Evolutionary conservation across 2,113 vertebrate genomes (phyloP).

Genomic region (Cervus canadensis): DNA sequence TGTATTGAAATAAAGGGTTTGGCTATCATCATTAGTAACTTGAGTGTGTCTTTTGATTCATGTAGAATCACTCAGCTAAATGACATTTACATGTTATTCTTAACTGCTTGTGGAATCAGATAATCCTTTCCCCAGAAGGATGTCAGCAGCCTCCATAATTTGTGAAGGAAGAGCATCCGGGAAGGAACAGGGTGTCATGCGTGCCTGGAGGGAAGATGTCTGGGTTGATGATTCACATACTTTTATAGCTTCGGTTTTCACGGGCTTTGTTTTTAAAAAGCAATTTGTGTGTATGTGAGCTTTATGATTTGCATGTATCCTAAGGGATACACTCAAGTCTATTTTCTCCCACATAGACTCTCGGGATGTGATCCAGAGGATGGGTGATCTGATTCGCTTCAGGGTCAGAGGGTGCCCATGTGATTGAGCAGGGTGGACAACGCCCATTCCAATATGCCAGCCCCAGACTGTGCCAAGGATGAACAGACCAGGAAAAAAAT

Average conservation of each 20-base stretch:
- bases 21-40: constrained; percentile 40
- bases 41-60: constrained; percentile 57
- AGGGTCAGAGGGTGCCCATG: not conserved
- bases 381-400: not conserved
- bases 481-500: constrained; percentile 41
- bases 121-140: constrained; percentile 59
- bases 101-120: constrained; percentile 43
- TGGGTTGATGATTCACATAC: constrained; percentile 50
- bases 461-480: not conserved
- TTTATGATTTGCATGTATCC: not conserved
- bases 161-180: constrained; percentile 50
- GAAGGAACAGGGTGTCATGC: constrained; percentile 5
- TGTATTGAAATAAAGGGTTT: constrained; percentile 57
- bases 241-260: constrained; percentile 6
- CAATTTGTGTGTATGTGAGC: not conserved
- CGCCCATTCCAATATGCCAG: not conserved
- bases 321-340: too few species aligned
- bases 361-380: not conserved
- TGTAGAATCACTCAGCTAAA: constrained; percentile 46
- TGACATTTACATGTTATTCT: constrained; percentile 63
- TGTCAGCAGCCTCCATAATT: constrained; percentile 31
- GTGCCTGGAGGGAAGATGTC: constrained; percentile 51
- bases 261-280: constrained; percentile 24
- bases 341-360: fast-evolving
- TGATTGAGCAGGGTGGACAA: not conserved